These are phyloP conservation scores for Halyomorpha halys DNA, from an alignment of 1,140 invertebrate genomes.

Conservation along the genomic window DNA sequence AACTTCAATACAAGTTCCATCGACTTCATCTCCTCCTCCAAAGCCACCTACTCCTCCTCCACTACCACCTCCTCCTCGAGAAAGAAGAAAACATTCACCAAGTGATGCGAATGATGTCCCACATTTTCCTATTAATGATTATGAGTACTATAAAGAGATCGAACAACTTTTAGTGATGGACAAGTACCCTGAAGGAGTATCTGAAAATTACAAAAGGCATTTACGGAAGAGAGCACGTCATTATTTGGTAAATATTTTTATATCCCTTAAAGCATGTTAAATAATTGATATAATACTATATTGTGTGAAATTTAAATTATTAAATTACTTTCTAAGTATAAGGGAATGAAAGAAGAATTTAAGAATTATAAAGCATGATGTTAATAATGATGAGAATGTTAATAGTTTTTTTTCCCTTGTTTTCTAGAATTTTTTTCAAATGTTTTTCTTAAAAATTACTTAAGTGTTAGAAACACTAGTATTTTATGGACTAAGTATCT, in stretches of 20 bases:
- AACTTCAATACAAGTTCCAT: neutral
- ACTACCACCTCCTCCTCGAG: neutral
- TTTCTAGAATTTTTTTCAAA: no score
- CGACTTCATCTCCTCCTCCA: neutral
- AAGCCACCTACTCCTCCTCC: neutral
- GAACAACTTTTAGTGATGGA: conserved; percentile 23
- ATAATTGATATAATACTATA: no score
- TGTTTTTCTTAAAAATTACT: no score
- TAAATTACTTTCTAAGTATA: no score
- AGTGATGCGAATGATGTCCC: neutral
- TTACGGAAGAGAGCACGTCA: conserved; percentile 28
- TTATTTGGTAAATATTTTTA: conserved; percentile 27
- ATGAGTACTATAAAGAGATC: conserved; percentile 29
- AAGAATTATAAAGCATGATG: no score
- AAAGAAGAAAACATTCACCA: conserved; percentile 11
- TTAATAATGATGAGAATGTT: no score
- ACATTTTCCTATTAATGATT: conserved; percentile 23
- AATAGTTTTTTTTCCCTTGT: no score
- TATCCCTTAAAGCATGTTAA: neutral
- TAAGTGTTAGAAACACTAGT: no score
- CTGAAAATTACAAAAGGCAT: conserved; percentile 27
- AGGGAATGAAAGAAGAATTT: no score
- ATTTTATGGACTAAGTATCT: no score
- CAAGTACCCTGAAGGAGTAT: conserved; percentile 23
- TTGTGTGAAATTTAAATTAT: no score